Evolutionary conservation across 2,113 vertebrate genomes (phyloP).

Genomic region (Gobio gobio): DNA sequence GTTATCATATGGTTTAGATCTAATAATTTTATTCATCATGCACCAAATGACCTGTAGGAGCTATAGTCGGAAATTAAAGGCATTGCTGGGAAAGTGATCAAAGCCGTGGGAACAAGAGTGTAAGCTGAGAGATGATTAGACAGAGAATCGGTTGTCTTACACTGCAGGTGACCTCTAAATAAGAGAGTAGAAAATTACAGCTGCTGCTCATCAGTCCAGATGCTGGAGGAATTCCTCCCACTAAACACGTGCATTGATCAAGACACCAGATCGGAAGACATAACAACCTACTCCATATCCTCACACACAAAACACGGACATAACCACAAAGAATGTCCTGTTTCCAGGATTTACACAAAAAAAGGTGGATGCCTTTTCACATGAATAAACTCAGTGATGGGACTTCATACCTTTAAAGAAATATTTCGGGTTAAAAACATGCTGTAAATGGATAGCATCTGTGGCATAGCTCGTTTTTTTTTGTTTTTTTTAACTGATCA

Average conservation of each 20-base stretch:
- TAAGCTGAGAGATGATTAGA: slow-evolving; percentile 19
- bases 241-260: background rate
- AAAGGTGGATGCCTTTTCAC: background rate
- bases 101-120: slow-evolving; percentile 19
- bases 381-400: background rate
- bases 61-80: background rate
- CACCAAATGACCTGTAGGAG: background rate
- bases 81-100: background rate
- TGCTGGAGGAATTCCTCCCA: slow-evolving; percentile 31
- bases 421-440: background rate
- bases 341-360: background rate
- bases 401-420: background rate
- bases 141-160: background rate
- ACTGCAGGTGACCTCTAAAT: slow-evolving; percentile 20
- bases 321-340: background rate
- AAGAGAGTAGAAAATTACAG: slow-evolving; percentile 42
- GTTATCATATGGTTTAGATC: background rate
- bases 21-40: background rate
- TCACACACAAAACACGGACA: background rate
- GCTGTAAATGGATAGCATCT: background rate
- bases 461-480: background rate
- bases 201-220: slow-evolving; percentile 12
- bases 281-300: background rate
- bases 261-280: background rate
- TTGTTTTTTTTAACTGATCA: no score